phyloP scores from a whole-genome alignment of 1,140 invertebrate species.

The Lanistes nyassanus region DNA sequence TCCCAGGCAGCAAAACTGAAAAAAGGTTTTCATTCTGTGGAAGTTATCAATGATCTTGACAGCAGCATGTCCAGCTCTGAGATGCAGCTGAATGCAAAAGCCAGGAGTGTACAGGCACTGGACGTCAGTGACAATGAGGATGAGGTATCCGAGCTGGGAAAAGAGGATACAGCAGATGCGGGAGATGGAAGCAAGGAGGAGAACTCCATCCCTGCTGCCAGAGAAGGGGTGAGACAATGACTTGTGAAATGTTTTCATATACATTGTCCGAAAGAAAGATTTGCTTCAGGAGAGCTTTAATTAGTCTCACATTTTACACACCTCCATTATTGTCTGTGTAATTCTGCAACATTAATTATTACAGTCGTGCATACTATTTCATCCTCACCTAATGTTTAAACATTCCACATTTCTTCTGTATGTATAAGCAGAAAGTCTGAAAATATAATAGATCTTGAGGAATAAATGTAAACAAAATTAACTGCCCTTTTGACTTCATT shows the following conservation, averaged over 20 bases:
- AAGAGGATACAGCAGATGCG: conserved; percentile 8
- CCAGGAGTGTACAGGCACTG: too few relatives aligned
- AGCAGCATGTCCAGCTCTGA: not conserved
- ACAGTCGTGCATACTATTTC: too few relatives aligned
- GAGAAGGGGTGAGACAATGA: conserved; percentile 12
- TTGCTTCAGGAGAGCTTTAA: too few relatives aligned
- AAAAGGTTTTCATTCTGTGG: conserved; percentile 18
- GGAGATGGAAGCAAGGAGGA: conserved; percentile 27
- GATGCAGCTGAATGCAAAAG: not conserved
- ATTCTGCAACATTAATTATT: too few relatives aligned
- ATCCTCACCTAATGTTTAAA: too few relatives aligned
- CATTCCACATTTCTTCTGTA: too few relatives aligned
- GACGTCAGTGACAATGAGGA: not conserved
- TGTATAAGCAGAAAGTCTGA: too few relatives aligned
- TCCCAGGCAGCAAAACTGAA: conserved; percentile 3
- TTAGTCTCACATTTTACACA: not conserved
- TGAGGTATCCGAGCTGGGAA: not conserved
- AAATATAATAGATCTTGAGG: too few relatives aligned
- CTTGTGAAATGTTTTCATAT: not conserved
- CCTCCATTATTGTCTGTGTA: not conserved
- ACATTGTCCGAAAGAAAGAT: not conserved
- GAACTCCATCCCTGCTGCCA: conserved; percentile 34
- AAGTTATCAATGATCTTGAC: conserved; percentile 29
- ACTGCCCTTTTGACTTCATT: too few relatives aligned
- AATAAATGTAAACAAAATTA: too few relatives aligned